A percentile compares a stretch with the other conserved stretches of the same genome.
Conservation (phyloP, 2,888 invertebrate species). For the Agriotes lineatus region DNA sequence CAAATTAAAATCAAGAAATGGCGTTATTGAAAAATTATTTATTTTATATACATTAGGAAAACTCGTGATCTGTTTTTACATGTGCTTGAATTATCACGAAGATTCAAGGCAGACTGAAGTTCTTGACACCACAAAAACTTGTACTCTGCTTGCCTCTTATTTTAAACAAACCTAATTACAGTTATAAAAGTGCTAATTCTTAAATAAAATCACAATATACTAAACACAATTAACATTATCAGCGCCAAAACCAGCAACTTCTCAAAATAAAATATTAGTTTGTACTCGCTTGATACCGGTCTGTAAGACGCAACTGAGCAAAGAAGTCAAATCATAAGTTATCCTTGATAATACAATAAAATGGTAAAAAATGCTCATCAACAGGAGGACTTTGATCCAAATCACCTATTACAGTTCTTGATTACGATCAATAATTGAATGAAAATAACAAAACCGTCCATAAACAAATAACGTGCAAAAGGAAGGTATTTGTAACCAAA, state of each 20-base stretch:
- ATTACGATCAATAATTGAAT: no score
- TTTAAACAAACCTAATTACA: slow-evolving; percentile 24
- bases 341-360: not conserved
- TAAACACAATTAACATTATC: slow-evolving; percentile 1
- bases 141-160: slow-evolving; percentile 4
- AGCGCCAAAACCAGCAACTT: not conserved
- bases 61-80: slow-evolving; percentile 35
- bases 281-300: not conserved
- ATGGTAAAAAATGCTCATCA: not conserved
- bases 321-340: not conserved
- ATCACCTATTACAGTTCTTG: no score
- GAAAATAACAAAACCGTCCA: not conserved
- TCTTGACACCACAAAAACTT: not conserved
- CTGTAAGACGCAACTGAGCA: not conserved
- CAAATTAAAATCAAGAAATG: no score
- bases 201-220: slow-evolving; percentile 29
- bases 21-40: slow-evolving; percentile 43
- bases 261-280: not conserved
- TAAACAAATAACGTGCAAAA: not conserved
- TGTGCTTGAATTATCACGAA: slow-evolving; percentile 40
- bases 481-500: no score
- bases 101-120: not conserved
- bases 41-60: slow-evolving; percentile 46
- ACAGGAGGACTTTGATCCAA: not conserved
- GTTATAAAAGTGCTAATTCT: slow-evolving; percentile 24